phyloP scores from a whole-genome alignment of 2,113 vertebrate genomes.

The Ceyx cyanopectus region DNA sequence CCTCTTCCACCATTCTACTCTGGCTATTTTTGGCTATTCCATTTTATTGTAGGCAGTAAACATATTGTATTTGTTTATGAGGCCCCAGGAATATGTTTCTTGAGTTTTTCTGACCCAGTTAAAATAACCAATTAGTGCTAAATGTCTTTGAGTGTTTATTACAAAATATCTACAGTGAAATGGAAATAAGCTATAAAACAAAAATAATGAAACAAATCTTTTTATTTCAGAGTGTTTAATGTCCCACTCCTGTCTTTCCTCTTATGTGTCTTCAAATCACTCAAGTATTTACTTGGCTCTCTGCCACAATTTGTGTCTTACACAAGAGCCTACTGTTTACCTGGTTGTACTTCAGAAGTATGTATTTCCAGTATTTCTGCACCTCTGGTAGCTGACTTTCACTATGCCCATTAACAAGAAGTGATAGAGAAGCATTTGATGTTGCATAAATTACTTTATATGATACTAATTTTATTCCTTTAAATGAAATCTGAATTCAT shows the following conservation, averaged over 20 bases:
- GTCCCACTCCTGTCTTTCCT: conserved; percentile 23
- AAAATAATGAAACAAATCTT: background rate
- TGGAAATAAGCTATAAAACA: conserved; percentile 29
- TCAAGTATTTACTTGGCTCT: background rate
- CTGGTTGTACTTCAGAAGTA: background rate
- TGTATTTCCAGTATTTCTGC: background rate
- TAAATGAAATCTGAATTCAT: background rate
- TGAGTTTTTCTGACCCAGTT: background rate
- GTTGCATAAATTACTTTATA: background rate
- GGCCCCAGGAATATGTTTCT: background rate
- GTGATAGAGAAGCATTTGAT: background rate
- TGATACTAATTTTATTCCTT: background rate
- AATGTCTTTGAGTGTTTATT: conserved; percentile 11
- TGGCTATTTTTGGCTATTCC: background rate
- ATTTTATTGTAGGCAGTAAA: background rate
- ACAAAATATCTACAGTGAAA: background rate
- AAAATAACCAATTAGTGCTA: conserved; percentile 16
- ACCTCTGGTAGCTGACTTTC: background rate
- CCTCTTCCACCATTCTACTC: background rate
- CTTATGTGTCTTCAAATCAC: background rate
- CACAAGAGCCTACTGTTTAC: background rate
- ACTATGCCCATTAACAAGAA: background rate
- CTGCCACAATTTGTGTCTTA: background rate
- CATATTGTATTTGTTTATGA: background rate
- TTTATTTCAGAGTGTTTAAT: conserved; percentile 36